Evolutionary conservation across 2,113 vertebrate genomes (phyloP).

Genomic region (Acinonyx jubatus): DNA sequence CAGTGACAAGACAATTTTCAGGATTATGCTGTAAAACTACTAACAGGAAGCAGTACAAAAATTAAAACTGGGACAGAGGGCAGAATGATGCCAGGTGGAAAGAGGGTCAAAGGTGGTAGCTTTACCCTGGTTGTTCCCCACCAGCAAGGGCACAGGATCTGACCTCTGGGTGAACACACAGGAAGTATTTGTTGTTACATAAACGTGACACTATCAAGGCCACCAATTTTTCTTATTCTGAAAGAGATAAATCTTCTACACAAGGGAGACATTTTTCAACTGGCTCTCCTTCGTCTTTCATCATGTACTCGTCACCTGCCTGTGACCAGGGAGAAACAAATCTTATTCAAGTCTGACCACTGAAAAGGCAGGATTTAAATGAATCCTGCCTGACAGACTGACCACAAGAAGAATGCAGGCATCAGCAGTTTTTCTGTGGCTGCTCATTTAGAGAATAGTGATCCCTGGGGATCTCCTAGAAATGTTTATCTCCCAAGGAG

Average conservation of each 20-base stretch:
- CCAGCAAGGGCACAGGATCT: neutral
- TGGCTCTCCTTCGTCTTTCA: neutral
- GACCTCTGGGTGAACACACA: neutral
- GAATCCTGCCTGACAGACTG: neutral
- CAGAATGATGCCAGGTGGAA: neutral
- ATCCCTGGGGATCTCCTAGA: neutral
- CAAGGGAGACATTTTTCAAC: conserved; percentile 7
- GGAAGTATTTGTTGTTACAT: neutral
- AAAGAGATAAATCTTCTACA: neutral
- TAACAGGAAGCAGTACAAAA: neutral
- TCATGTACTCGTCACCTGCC: neutral
- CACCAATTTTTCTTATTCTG: neutral
- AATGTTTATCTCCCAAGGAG: neutral
- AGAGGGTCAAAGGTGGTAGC: neutral
- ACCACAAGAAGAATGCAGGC: neutral
- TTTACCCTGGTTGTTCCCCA: neutral
- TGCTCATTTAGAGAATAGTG: neutral
- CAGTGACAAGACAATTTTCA: neutral
- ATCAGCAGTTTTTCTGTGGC: neutral
- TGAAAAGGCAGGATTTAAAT: conserved; percentile 28
- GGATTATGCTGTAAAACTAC: neutral
- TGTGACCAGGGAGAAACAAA: conserved; percentile 19
- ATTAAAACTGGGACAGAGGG: neutral
- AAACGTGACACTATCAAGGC: neutral
- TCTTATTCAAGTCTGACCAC: neutral